Evolutionary conservation across 1,140 invertebrate genomes (phyloP), one percentile per base, ranked within the genome.

Genomic region (Drosophila ambigua): DNA sequence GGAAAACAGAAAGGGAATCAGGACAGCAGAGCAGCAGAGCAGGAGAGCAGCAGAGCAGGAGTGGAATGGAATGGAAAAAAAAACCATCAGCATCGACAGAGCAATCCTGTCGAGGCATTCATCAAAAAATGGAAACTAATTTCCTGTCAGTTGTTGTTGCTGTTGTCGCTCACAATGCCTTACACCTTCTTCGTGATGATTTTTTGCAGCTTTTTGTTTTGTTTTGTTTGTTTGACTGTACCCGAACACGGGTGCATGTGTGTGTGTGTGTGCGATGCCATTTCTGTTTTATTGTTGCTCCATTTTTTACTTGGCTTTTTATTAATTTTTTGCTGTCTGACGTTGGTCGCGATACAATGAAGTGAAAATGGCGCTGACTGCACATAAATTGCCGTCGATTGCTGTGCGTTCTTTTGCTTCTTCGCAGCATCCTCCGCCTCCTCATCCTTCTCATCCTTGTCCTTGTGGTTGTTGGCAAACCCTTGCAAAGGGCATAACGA

Each of bases 121-220:
- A 90, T 90, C 87, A 90, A 90, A 90, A 90, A 90, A 90, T 90
- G 87, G 87, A 90, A 90, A 90, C 87, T 90, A 90, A 90, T 90
- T 90, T 90, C 87, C 87, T 90, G 87, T 90, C 87, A 90, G 87
- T 90, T 87, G 85, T 89, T 89, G 81, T 85, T 84, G 72, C 73
- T 53, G 71, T 76, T 83, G 53, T 79, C 76, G 68, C 61, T 85
- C 73, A 80, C 73, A 77, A 79, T 84, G 78, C 75, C 78, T 87
- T 82, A 77, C 83, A 80, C 75, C 83, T 88, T 82, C 76, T 66
- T 72, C 78, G 51, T 76, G 60, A 57, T 77, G 60, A 58, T 53
- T 68, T 80, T 63, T 79, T 74, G 13, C 60, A 53, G 44, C 46
- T 76, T 31, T 51, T 65, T 49, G n/a, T 54, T 75, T 49, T 63